Conservation (phyloP, 2,113 vertebrate genomes). For the Oxyura jamaicensis region DNA sequence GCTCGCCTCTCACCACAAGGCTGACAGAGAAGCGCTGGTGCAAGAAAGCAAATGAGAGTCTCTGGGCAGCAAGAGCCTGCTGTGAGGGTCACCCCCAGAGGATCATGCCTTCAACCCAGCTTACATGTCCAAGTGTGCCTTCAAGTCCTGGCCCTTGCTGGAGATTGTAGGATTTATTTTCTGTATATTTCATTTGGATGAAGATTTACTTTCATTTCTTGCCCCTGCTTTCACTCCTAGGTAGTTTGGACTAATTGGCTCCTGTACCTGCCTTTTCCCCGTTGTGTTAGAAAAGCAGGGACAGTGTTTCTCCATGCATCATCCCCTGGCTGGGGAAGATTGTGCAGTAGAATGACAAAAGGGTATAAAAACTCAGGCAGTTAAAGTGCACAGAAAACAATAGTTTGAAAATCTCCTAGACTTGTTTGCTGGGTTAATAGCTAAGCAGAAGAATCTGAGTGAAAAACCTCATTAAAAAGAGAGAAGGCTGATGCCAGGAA, state of each 20-base stretch:
- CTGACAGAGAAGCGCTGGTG: neutral
- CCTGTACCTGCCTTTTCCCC: neutral
- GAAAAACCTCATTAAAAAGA: conserved; percentile 61
- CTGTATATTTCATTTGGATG: neutral
- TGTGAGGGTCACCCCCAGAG: neutral
- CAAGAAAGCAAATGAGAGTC: neutral
- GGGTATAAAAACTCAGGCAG: conserved; percentile 20
- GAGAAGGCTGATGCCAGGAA: conserved; percentile 21
- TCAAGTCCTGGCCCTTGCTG: neutral
- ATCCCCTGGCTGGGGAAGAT: neutral
- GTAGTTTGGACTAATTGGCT: conserved; percentile 27
- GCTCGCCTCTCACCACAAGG: no score
- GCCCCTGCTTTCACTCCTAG: neutral
- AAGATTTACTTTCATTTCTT: neutral
- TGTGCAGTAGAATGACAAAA: conserved; percentile 27
- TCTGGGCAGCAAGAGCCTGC: neutral
- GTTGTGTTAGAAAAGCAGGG: neutral
- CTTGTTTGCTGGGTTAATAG: conserved; percentile 58
- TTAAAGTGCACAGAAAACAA: conserved; percentile 26
- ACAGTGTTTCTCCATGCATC: neutral
- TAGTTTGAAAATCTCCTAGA: conserved; percentile 29
- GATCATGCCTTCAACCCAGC: neutral
- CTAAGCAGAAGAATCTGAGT: conserved; percentile 27
- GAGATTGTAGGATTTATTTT: neutral
- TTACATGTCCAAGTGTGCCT: neutral